Conservation (phyloP, 2,113 vertebrate species). For the Isurus oxyrinchus region DNA sequence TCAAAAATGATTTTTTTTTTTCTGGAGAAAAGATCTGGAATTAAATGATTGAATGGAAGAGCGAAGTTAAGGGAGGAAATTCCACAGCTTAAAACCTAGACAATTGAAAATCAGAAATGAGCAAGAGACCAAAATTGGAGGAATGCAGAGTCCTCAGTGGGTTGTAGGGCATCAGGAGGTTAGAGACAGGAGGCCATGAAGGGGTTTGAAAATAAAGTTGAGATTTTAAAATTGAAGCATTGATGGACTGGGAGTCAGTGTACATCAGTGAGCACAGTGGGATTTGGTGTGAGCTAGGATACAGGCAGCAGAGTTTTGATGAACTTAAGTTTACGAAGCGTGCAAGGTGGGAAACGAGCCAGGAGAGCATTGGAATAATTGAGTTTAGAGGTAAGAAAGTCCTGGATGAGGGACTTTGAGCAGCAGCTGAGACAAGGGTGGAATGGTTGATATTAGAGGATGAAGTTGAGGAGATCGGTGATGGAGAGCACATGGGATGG, state of each 20-base stretch:
- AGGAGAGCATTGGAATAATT: neutral
- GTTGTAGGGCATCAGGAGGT: neutral
- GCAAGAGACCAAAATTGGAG: neutral
- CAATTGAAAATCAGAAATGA: neutral
- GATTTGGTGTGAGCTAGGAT: neutral
- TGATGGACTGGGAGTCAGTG: neutral
- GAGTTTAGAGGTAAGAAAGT: neutral
- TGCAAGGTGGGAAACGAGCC: neutral
- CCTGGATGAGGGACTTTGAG: neutral
- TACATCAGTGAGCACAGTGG: neutral
- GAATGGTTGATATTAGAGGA: neutral
- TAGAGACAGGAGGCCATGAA: neutral
- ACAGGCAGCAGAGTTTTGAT: neutral
- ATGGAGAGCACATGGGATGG: neutral
- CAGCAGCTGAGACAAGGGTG: neutral
- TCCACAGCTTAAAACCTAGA: neutral
- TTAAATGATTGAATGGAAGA: neutral
- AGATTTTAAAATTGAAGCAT: neutral
- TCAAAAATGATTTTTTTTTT: neutral
- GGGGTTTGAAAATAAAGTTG: neutral
- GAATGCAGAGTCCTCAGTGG: neutral
- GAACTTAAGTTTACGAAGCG: neutral
- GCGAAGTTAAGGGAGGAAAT: neutral
- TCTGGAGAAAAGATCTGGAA: neutral
- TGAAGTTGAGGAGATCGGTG: too few species aligned